Conservation (phyloP, 2,113 vertebrate species). For the Cacatua alba region DNA sequence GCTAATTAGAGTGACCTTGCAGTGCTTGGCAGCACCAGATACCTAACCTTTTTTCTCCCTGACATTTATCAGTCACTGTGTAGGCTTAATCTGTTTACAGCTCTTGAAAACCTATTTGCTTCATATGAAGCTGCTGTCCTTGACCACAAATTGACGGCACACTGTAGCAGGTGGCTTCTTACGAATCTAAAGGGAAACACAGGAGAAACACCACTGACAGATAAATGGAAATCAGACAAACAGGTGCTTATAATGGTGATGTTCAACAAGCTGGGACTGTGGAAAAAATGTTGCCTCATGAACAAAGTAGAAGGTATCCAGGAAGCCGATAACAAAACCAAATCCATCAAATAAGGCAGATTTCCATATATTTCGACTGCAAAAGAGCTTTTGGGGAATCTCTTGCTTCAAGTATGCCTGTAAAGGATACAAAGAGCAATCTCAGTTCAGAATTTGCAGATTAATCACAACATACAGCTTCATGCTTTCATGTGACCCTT, state of each 20-base stretch:
- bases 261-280: background rate
- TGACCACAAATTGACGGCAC: background rate
- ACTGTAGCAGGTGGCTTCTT: background rate
- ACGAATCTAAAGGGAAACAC: background rate
- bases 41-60: background rate
- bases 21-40: background rate
- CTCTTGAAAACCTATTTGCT: slow-evolving; percentile 14
- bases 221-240: background rate
- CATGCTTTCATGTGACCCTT: background rate
- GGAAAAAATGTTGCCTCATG: background rate
- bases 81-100: slow-evolving; percentile 12
- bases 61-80: background rate
- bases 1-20: background rate
- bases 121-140: background rate
- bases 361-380: background rate
- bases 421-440: background rate
- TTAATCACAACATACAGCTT: background rate
- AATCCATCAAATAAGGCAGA: background rate
- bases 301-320: background rate
- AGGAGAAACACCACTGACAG: background rate
- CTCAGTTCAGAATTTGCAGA: background rate
- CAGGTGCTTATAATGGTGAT: background rate
- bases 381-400: background rate
- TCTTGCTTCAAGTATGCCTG: background rate
- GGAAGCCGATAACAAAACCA: background rate